Base-by-base conservation (phyloP, 23 tunicate genomes). In the Halocynthia aurantium region DNA sequence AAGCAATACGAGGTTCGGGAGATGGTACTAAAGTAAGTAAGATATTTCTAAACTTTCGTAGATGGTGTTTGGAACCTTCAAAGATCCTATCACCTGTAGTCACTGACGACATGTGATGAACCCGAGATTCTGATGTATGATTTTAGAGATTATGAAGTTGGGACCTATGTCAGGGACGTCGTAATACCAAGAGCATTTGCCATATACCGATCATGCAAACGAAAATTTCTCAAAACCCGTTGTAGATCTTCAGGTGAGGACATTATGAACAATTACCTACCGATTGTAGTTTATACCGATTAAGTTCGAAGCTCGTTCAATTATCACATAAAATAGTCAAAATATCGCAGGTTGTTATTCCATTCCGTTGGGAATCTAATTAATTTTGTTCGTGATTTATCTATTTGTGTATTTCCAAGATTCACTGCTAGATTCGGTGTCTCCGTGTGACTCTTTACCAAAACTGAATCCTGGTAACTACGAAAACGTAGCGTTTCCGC, bases 181-280 rank as follows among this genome's bases (percentile, higher is more conserved):
- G 61, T 89, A 21, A 71, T 89, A n/a, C 96, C 96, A 69, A 65
- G 88, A 61, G 88, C 88, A 4, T 89, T 80, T 61, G 85, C 77
- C 13, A 57, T 84, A 0, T 89, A 80, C 73, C 55, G 78, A 6
- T 21, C 60, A 13, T 74, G 78, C 55, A 53, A 56, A 55, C 62
- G 78, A 31, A 31, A 31, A 31, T 31, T 31, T 31, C 44, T 31
- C 4, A 31, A 31, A 31, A 31, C 44, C 44, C 44, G 4, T 4
- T 31, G 44, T 4, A 31, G 44, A 31, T 31, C 44, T 31, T 31
- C 44, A 31, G 44, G 44, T 31, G 44, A 0, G 44, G 44, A 1
- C 44, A 1, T 0, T 31, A 31, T 31, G 44, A 31, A 31, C 44
- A 31, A 31, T 31, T 31, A 31, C 44, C 44, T 31, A 31, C 44